phyloP scores from a whole-genome alignment of 2,797 vertebrate genomes.

The Nothura maculosa region DNA sequence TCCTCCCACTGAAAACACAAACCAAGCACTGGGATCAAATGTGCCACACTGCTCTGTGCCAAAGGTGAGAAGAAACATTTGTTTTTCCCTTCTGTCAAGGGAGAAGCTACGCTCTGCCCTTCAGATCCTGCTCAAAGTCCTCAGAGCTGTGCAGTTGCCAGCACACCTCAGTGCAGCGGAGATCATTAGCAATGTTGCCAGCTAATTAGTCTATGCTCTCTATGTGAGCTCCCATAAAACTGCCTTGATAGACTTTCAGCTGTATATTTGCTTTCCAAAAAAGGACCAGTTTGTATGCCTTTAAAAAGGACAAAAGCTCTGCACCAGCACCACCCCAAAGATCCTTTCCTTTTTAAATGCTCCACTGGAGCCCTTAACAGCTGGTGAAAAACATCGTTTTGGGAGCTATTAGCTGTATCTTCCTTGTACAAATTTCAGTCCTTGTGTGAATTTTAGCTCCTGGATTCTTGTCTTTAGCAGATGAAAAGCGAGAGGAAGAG shows the following conservation, averaged over 20 bases:
- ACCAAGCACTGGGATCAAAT: not conserved
- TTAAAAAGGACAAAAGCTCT: not conserved
- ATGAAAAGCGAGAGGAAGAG: not conserved
- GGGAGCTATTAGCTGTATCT: not conserved
- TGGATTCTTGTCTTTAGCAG: not conserved
- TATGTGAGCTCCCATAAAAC: not conserved
- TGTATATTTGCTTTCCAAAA: not conserved
- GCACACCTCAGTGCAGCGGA: not conserved
- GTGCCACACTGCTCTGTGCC: not conserved
- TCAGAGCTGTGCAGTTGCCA: not conserved
- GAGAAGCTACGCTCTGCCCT: not conserved
- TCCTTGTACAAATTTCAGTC: not conserved
- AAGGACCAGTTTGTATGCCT: not conserved
- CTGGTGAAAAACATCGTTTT: not conserved
- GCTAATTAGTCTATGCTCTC: not conserved
- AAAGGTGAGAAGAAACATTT: too few species aligned
- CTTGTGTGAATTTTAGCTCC: not conserved
- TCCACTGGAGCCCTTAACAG: not conserved
- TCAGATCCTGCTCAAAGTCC: not conserved
- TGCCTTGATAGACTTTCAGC: not conserved
- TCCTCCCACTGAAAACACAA: too few species aligned
- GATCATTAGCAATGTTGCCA: not conserved
- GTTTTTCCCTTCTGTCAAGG: not conserved
- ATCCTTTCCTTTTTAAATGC: not conserved
- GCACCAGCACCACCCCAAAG: not conserved